Percentiles rank a stretch among this genome's conserved stretches.
Conservation (phyloP, 2,888 invertebrate species). For the Polyploca ridens region DNA sequence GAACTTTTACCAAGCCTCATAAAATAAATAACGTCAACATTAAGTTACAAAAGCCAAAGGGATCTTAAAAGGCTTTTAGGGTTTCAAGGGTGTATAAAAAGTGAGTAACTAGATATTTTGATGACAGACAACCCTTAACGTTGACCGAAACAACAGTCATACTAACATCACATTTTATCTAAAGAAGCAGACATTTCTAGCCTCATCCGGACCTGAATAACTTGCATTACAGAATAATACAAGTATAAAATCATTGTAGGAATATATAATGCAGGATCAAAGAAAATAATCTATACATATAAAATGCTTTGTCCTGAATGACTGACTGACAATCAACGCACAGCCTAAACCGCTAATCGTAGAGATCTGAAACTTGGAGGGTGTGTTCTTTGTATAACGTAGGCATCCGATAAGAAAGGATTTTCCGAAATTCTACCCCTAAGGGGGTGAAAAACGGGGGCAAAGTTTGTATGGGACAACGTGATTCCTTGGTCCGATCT, state of each 20-base stretch:
- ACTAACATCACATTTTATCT: background rate
- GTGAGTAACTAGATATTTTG: slow-evolving; percentile 18
- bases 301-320: no score
- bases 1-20: slow-evolving; percentile 44
- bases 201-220: background rate
- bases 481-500: no score
- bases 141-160: background rate
- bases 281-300: no score
- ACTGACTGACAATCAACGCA: no score
- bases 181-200: background rate
- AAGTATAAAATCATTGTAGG: background rate
- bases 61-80: slow-evolving; percentile 55
- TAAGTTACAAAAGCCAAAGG: slow-evolving; percentile 34
- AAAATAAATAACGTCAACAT: slow-evolving; percentile 58
- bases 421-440: no score
- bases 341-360: no score
- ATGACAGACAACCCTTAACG: slow-evolving; percentile 13
- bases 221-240: no score
- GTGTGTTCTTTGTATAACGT: no score
- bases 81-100: slow-evolving; percentile 30
- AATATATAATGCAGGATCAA: background rate
- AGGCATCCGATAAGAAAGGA: no score
- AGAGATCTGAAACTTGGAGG: no score
- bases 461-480: no score
- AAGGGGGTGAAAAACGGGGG: no score